Conservation (phyloP, 2,888 invertebrate genomes). For the Diplazon laetatorius region DNA sequence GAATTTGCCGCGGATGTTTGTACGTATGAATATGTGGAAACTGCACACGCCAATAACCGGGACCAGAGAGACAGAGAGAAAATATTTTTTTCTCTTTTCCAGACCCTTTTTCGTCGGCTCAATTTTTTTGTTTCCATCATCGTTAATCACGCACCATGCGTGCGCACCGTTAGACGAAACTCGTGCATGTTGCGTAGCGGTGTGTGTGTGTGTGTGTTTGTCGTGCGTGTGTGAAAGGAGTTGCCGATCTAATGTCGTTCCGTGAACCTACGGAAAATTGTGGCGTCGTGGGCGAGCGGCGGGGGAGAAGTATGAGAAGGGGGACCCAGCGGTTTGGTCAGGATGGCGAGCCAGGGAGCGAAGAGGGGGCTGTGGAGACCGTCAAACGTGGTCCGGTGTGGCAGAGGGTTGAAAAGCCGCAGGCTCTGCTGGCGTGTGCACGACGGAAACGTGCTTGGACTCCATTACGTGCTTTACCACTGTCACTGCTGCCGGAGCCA, state of each 20-base stretch:
- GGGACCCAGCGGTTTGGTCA: slow-evolving; percentile 42
- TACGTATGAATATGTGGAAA: slow-evolving; percentile 20
- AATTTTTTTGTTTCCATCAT: too few species aligned
- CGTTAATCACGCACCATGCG: too few species aligned
- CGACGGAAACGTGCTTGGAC: slow-evolving; percentile 77
- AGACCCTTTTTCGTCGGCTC: slow-evolving; percentile 6
- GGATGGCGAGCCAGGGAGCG: slow-evolving; percentile 33
- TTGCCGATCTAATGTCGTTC: slow-evolving; percentile 68
- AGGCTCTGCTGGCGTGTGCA: slow-evolving; percentile 78
- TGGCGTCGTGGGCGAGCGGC: slow-evolving; percentile 11
- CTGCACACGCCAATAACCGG: slow-evolving; percentile 8
- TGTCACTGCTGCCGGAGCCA: slow-evolving; percentile 62
- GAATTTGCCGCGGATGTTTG: slow-evolving; percentile 29
- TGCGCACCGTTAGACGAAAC: too few species aligned
- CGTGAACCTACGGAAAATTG: slow-evolving; percentile 68
- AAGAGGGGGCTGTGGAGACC: slow-evolving; percentile 44
- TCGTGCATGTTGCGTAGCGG: too few species aligned
- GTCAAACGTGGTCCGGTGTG: slow-evolving; percentile 56
- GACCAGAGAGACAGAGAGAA: not conserved
- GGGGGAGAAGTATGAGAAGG: not conserved
- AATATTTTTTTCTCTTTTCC: slow-evolving; percentile 10
- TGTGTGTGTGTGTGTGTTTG: slow-evolving; percentile 3
- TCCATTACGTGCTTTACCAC: slow-evolving; percentile 71
- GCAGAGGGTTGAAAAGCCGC: slow-evolving; percentile 74
- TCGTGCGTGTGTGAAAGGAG: slow-evolving; percentile 4